Evolutionary conservation across 2,797 vertebrate species (phyloP).

Genomic region (Mycteria americana): DNA sequence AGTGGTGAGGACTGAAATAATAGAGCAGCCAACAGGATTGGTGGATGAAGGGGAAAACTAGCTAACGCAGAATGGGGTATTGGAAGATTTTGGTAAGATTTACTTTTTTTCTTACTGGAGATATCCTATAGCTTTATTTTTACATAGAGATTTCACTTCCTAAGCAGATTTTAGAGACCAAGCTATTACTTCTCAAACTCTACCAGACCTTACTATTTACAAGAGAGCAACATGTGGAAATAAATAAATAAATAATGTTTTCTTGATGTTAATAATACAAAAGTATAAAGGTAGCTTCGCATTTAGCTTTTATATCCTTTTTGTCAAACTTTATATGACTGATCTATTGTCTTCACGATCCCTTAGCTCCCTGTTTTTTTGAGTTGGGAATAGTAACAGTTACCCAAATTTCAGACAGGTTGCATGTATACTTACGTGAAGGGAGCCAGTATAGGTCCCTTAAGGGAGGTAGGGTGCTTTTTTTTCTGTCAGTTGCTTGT

Average conservation of each 20-base stretch:
- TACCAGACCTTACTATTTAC: background rate
- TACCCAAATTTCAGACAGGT: background rate
- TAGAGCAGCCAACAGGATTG: background rate
- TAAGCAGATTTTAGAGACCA: background rate
- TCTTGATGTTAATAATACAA: background rate
- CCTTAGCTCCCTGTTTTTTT: background rate
- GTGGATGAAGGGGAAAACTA: background rate
- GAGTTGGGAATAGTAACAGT: background rate
- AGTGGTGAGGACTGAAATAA: background rate
- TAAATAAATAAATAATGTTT: background rate
- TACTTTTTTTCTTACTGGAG: accelerated
- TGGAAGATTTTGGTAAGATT: background rate
- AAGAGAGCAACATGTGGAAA: background rate
- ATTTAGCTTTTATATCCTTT: background rate
- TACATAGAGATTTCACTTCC: background rate
- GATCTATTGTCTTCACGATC: background rate
- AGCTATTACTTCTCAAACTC: background rate
- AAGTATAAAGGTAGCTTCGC: background rate
- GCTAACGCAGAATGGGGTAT: background rate
- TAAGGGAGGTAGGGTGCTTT: background rate
- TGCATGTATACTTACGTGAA: background rate
- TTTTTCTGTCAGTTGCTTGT: background rate
- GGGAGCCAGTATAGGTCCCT: background rate
- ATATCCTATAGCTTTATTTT: background rate
- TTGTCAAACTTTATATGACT: background rate